Evolutionary conservation across 2,797 vertebrate species (phyloP), one percentile per base, ranked within the genome.

Genomic region (Anableps anableps): DNA sequence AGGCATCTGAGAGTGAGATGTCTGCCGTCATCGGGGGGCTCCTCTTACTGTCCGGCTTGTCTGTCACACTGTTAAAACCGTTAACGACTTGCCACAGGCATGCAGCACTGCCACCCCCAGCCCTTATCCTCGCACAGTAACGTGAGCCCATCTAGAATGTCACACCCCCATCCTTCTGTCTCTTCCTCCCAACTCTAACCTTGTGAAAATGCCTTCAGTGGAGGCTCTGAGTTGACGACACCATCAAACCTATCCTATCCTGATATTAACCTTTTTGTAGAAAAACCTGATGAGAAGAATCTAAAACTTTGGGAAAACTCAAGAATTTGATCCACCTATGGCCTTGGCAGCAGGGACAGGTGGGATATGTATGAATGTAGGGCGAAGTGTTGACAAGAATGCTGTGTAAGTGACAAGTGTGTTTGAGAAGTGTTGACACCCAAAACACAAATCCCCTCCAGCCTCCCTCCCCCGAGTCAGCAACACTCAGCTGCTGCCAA

Each of bases 391-490:
- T 95, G 95, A 95, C 88, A 89, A 92, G 94, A 83, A 89, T 83
- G 89, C 81, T 89, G 80, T 93, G 91, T 95, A 94, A 96, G 95
- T 95, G 96, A 96, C 95, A 95, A 95, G 94, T 93, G 93, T 95
- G 93, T 96, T 94, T 92, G 91, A 93, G 91, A 94, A 81, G 92
- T 93, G 94, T 95, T 86, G 93, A 95, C 95, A 96, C 92, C 91
- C 79, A 77, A 55, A 55, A 95, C 95, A 88, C 91, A 83, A 93
- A 92, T 13, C 64, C 66, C 23, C 38, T 38, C 8, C 13, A 94
- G 89, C 84, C 1, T 29, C 34, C 10, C 34, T 3, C 21, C 94
- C 91, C 84, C 78, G 55, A 85, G 86, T 89, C 89, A 82, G 83
- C 73, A 74, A 89, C 89, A 86, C 89, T 78, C 89, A 89, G 89